Conservation (phyloP, 2,113 vertebrate species). For the Phrynosoma platyrhinos region DNA sequence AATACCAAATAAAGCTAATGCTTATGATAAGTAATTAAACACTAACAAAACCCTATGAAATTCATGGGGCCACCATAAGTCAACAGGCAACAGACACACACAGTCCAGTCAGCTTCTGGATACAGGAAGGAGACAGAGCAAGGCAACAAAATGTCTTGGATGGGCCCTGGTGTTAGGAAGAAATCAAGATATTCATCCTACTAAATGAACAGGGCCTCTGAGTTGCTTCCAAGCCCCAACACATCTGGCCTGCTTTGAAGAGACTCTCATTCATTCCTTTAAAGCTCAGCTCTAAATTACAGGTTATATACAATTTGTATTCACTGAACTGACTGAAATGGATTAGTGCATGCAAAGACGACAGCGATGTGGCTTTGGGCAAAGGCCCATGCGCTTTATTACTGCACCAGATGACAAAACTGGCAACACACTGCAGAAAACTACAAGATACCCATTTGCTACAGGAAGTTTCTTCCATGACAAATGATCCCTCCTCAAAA, state of each 20-base stretch:
- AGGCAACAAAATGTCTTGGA: no score
- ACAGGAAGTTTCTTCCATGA: background rate
- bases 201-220: background rate
- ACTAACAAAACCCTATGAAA: background rate
- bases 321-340: background rate
- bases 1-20: no score
- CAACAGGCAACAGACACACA: background rate
- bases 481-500: background rate
- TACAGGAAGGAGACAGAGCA: no score
- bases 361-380: background rate
- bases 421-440: background rate
- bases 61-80: background rate
- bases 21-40: background rate
- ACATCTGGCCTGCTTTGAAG: background rate
- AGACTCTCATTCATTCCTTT: background rate
- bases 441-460: background rate
- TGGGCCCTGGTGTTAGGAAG: no score
- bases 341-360: background rate
- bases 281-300: background rate
- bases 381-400: background rate
- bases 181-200: no score
- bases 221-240: background rate
- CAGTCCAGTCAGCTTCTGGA: background rate
- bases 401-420: background rate
- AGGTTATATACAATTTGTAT: background rate